phyloP scores from a whole-genome alignment of 2,113 vertebrate genomes.

The Periophthalmodon schlosseri region DNA sequence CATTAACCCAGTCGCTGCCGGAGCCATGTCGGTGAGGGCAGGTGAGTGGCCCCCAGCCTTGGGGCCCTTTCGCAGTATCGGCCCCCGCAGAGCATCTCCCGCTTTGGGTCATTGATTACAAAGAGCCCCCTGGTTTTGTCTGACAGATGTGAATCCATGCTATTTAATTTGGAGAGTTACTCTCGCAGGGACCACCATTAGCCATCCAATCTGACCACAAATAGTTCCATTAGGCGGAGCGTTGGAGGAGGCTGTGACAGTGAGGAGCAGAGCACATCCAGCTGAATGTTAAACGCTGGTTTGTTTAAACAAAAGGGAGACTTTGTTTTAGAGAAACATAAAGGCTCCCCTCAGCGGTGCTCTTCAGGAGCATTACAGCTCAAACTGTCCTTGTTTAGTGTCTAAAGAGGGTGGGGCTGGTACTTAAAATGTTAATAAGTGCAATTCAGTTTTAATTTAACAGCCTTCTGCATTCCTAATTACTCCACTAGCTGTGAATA shows the following conservation, averaged over 20 bases:
- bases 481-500: constrained; percentile 83
- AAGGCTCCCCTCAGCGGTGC: constrained; percentile 69
- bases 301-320: constrained; percentile 78
- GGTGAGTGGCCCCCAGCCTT: constrained; percentile 75
- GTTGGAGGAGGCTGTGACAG: constrained; percentile 74
- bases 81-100: constrained; percentile 72
- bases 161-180: constrained; percentile 83
- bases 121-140: constrained; percentile 84
- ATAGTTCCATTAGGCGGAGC: constrained; percentile 82
- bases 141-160: constrained; percentile 85
- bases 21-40: constrained; percentile 71
- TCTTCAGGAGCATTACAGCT: constrained; percentile 76
- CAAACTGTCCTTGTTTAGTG: constrained; percentile 80
- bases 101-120: constrained; percentile 84
- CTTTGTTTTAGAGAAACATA: constrained; percentile 76
- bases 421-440: constrained; percentile 85
- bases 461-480: constrained; percentile 85
- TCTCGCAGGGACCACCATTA: constrained; percentile 82
- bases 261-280: constrained; percentile 59
- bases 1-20: constrained; percentile 73
- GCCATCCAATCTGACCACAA: constrained; percentile 82
- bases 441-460: constrained; percentile 85
- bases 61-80: constrained; percentile 67
- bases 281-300: constrained; percentile 75
- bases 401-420: constrained; percentile 81